A percentile compares a stretch with the other conserved stretches of the same genome.
These are phyloP conservation scores for Tragelaphus oryx DNA, from an alignment of 2,797 vertebrate species.

Conservation along the genomic window DNA sequence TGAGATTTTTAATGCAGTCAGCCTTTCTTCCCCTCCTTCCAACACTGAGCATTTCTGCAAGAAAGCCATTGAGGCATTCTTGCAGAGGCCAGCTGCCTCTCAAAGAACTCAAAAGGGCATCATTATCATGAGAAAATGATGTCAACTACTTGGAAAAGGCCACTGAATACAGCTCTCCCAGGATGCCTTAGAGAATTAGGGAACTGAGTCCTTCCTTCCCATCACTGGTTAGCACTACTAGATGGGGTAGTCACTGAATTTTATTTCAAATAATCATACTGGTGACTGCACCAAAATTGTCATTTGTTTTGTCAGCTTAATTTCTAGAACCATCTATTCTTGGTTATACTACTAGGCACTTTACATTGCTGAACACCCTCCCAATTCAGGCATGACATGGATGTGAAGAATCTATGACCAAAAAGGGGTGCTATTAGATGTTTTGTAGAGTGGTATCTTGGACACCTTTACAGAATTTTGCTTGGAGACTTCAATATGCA, in stretches of 20 bases:
- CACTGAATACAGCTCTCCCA: background rate
- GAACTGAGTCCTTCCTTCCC: background rate
- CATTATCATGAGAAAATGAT: constrained; percentile 11
- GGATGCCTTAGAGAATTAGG: background rate
- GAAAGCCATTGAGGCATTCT: constrained; percentile 4
- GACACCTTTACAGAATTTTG: background rate
- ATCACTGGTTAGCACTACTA: background rate
- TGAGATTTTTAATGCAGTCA: background rate
- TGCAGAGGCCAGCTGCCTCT: background rate
- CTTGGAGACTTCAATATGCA: background rate
- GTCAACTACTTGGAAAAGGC: background rate
- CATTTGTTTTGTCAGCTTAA: background rate
- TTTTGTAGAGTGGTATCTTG: background rate
- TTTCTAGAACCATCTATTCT: background rate
- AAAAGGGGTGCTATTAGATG: background rate
- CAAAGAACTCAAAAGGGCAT: constrained; percentile 6
- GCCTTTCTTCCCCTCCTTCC: background rate
- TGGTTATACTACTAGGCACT: background rate
- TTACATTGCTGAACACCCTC: background rate
- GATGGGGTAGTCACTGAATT: background rate
- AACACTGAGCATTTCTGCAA: background rate
- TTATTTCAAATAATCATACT: background rate
- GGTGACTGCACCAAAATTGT: background rate
- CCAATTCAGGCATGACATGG: background rate
- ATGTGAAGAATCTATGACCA: background rate